Base-by-base conservation (phyloP, 2,797 vertebrate species). In the Dromococcyx pavoninus region DNA sequence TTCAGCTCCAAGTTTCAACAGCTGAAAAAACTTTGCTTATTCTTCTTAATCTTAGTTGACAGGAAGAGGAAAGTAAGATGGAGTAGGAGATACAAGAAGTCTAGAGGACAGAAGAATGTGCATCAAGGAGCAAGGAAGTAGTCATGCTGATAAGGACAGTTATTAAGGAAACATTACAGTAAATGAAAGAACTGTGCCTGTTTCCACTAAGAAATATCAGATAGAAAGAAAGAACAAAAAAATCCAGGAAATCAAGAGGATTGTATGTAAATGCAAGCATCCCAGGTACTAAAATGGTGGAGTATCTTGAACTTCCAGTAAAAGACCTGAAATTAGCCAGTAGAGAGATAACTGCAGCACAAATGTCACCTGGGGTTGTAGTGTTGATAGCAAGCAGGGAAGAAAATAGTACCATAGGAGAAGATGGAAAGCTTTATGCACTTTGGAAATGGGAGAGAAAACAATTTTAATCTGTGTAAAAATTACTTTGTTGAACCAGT, bases 71-170 rank as follows among this genome's bases (percentile, higher is more conserved):
- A 69, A 69, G n/a, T 46, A 71, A 82, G 73, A 76, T 48, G 70
- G 64, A 30, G 27, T 64, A 46, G 32, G 22, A 77, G 61, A 64
- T 51, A 33, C 8, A 72, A 74, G 39, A 75, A 82, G 17, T 74
- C 6, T 48, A 67, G 35, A 65, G 48, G 30, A 30, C 14, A 75
- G 58, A 35, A 65, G 24, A 86, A 64, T 83, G 48, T 60, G 23
- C 61, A 58, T 73, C 41, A 64, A 57, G 50, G 18, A 93, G 60
- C 80, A 73, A 74, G 75, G 85, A 93, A 95, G 61, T 61, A 67
- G 28, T 67, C 2, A 0, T 77, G 41, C 32, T 88, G 72, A 74
- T 80, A 80, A 89, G 41, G 57, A 67, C 35, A 71, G 16, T 50
- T 80, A 77, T 51, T 86, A 72, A 72, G 80, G 66, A 88, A 92